Evolutionary conservation across 2,888 invertebrate genomes (phyloP), one percentile per base, ranked within the genome.

Genomic region (Phortica magna): DNA sequence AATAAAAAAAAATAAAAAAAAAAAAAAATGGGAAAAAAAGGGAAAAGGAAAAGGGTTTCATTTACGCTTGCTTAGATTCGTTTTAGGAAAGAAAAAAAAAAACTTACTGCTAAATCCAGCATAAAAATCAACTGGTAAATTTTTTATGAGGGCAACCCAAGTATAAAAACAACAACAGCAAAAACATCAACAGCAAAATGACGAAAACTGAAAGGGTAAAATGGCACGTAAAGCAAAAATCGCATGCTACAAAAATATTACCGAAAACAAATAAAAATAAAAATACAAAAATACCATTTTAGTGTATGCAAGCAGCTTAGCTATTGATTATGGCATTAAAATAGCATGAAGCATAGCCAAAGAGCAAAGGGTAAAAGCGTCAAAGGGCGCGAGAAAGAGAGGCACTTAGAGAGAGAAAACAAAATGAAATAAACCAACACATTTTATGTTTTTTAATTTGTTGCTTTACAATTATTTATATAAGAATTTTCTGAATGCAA

Each of bases 61-160:
- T 86, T 89, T 88, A 86, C 89, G 89, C 85, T 86, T 89, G 85
- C 89, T 89, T 89, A 87, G 88, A 83, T 89, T 87, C 88, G 88
- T 89, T 86, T 48, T 72, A 59, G 17, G 59, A 12, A 59, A 59
- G 5, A 19, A 19, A 59, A 17, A 7, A 57, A 57, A 17, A 89
- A 85, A 88, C 87, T 88, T 88, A 83, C 83, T 87, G 89, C 85
- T 84, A 88, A 89, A 86, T 88, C 89, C 89, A 86, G 88, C 85
- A 48, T 19, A 59, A 85, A 85, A 85, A 85, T 85, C 89, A 85
- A 89, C 85, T 85, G 89, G 89, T 85, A 85, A 85, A 85, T 85
- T 89, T 85, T 85, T 89, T 88, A 85, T 85, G 84, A 64, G 73
- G 68, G 74, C 59, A 73, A 71, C 68, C 10, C 31, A 61, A 10